Evolutionary conservation across 2,113 vertebrate species (phyloP), one percentile per base, ranked within the genome.

Genomic region (Phyllopteryx taeniolatus): DNA sequence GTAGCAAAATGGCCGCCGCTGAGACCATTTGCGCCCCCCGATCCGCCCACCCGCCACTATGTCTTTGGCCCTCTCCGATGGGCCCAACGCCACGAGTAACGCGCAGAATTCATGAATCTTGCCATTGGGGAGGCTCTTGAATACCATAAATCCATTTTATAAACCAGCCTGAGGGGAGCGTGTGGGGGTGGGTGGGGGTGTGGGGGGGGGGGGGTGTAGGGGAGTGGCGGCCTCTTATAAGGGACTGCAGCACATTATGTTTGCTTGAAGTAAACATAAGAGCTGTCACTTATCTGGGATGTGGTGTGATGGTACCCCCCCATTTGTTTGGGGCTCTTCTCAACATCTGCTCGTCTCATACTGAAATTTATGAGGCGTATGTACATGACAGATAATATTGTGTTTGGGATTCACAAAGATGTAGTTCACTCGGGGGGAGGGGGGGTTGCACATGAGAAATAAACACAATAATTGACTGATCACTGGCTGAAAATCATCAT

Each of bases 1-100:
- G 82, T 85, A 87, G 87, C 81, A 87, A 91, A 91, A 91, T 91
- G 90, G 87, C 87, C 77, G 85, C 88, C 71, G 74, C 75, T 72
- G 83, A 83, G 75, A 79, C 81, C 76, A 67, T 73, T 78, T 81
- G 72, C 81, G 53, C 10, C 33, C 53, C 17, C 75, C 60, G 56
- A 44, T 27, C 71, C 69, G 70, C 62, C 46, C 22, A 33, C 31
- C 59, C 13, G 15, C 59, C 14, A 27, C 11, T 17, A 61, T 61
- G 33, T 61, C 27, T 61, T 44, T 46, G 19, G 8, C 47, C 53
- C 15, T 19, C 54, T 79, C 72, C 68, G 13, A 66, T 46, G 70
- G 67, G 67, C 68, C 66, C 54, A 68, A 70, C 22, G 17, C 79
- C 61, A 76, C 46, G 42, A 56, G 73, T 78, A 54, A 67, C 76